Percentiles rank a stretch among this genome's conserved stretches.
These are phyloP conservation scores for Onychomys arenicola DNA, from an alignment of 2,797 vertebrate species.

Conservation along the genomic window DNA sequence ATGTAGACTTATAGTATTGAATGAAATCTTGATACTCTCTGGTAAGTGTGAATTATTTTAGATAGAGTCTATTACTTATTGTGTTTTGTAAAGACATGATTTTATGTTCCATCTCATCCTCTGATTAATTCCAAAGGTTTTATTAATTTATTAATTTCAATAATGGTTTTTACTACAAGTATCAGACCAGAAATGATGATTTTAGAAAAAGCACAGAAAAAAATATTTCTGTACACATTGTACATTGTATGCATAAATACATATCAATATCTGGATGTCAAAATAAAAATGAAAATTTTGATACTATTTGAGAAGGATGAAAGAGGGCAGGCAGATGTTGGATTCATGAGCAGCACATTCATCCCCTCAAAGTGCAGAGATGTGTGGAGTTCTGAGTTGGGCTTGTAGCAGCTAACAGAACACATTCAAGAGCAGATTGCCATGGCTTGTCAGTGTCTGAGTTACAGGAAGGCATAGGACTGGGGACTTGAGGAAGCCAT, in stretches of 20 bases:
- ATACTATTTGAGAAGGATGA: not conserved
- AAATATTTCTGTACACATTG: not conserved
- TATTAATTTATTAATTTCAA: not conserved
- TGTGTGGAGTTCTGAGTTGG: not conserved
- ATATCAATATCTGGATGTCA: not conserved
- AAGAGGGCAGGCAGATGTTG: not conserved
- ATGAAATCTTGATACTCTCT: not conserved
- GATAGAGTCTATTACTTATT: not conserved
- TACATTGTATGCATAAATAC: not conserved
- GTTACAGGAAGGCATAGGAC: not conserved
- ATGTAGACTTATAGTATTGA: not conserved
- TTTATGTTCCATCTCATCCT: not conserved
- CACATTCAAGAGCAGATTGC: not conserved
- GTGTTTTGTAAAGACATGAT: not conserved
- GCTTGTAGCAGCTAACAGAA: constrained; percentile 30
- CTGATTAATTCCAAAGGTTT: not conserved
- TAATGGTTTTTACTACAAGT: not conserved
- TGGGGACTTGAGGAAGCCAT: not conserved
- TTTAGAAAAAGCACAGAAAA: not conserved
- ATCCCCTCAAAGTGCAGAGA: not conserved
- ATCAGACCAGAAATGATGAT: not conserved
- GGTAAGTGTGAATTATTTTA: not conserved
- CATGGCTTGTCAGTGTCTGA: not conserved
- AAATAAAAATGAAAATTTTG: not conserved
- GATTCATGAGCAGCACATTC: not conserved